phyloP scores from a whole-genome alignment of 1,140 invertebrate genomes.

The Drosophila serrata region DNA sequence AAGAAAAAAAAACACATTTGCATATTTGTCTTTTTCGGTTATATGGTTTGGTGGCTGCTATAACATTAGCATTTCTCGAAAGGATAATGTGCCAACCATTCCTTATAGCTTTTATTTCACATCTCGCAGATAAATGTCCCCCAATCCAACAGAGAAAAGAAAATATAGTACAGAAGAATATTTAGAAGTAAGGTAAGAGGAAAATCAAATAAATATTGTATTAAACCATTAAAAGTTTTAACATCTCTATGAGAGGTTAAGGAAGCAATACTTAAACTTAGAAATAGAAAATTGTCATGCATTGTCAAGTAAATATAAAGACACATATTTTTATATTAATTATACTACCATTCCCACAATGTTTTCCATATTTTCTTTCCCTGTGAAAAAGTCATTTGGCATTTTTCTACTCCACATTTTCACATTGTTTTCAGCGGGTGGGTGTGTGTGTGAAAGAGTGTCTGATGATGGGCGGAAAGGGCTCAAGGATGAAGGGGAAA shows the following conservation, averaged over 20 bases:
- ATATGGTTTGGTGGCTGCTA: conserved; percentile 38
- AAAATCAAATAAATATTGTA: neutral
- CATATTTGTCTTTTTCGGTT: conserved; percentile 80
- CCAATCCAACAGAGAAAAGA: conserved; percentile 11
- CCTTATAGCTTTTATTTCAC: neutral
- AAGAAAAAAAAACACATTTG: conserved; percentile 64
- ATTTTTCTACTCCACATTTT: conserved; percentile 65
- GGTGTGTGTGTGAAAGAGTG: conserved; percentile 1
- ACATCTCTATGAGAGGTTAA: neutral
- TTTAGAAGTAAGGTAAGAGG: neutral
- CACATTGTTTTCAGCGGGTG: conserved; percentile 50
- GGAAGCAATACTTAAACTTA: neutral
- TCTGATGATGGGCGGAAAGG: conserved; percentile 1
- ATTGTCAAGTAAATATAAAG: too few relatives aligned
- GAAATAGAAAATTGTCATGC: too few relatives aligned
- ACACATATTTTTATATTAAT: too few relatives aligned
- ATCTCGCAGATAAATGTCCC: conserved; percentile 2
- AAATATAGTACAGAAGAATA: neutral
- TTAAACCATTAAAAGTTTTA: neutral
- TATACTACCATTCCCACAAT: too few relatives aligned
- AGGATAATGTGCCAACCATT: conserved; percentile 66
- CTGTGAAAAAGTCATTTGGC: conserved; percentile 50
- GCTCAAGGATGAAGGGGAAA: neutral
- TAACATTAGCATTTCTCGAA: conserved; percentile 77
- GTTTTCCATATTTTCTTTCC: neutral